phyloP scores from a whole-genome alignment of 2,113 vertebrate species.

The Coracopsis vasa region DNA sequence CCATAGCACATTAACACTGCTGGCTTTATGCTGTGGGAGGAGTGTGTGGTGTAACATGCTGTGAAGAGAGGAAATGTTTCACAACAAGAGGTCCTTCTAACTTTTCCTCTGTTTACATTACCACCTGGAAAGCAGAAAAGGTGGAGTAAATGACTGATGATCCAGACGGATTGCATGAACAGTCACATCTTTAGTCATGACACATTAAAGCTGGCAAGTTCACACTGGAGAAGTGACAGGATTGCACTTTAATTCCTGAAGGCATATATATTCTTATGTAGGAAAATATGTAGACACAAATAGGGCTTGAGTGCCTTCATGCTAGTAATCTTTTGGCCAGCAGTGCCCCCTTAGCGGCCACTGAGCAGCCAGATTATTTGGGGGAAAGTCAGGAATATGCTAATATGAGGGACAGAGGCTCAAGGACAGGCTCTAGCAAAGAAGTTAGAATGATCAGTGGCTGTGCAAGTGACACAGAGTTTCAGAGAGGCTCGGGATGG shows the following conservation, averaged over 20 bases:
- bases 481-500: not conserved
- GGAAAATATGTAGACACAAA: not conserved
- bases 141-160: constrained; percentile 29
- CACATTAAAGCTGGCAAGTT: not conserved
- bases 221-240: not conserved
- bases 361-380: not conserved
- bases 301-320: not conserved
- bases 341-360: not conserved
- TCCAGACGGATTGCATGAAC: not conserved
- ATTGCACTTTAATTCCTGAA: not conserved
- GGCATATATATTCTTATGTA: not conserved
- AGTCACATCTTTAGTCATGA: constrained; percentile 50
- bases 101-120: constrained; percentile 78
- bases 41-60: constrained; percentile 44
- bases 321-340: not conserved
- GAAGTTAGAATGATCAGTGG: not conserved
- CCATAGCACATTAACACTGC: constrained; percentile 25
- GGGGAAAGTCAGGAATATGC: accelerated
- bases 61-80: constrained; percentile 76
- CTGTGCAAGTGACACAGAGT: accelerated
- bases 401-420: not conserved
- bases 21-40: constrained; percentile 29
- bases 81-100: constrained; percentile 77
- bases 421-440: not conserved
- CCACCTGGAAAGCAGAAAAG: constrained; percentile 78